Evolutionary conservation across 2,888 invertebrate species (phyloP), one percentile per base, ranked within the genome.

Genomic region (Epinotia nisella): DNA sequence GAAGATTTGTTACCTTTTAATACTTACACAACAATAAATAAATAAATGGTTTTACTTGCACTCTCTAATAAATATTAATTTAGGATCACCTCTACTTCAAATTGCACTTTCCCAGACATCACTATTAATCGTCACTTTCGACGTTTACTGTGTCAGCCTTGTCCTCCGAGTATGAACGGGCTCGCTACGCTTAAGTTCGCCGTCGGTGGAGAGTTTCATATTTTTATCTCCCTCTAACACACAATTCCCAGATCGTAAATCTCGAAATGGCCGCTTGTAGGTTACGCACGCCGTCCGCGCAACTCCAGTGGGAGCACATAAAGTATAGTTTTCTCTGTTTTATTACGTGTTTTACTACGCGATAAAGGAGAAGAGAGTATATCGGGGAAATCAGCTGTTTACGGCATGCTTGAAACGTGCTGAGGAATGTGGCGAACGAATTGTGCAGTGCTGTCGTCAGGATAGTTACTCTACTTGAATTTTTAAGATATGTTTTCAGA

Each of bases 171-270:
- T 83, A 88, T 87, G 87, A 89, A 84, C 89, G 88, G 82, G 83
- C 84, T 82, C 84, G 87, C 87, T 87, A 81, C 85, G 86, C 86
- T 88, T 85, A 84, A 86, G 86, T 89, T 90, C 81, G 87, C 87
- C 87, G 89, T 85, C 90, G 88, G 90, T 88, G 83, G 86, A 88
- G 92, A 91, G 91, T 90, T 87, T 88, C 89, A 90, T 92, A 88
- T 89, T 90, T 91, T 90, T 89, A 89, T 94, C 94, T 88, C 93
- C 83, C 84, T 94, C 94, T 88, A 90, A 91, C 94, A 89, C 91
- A 90, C 93, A 94, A 93, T 94, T 94, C 94, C 94, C 94, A 94
- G 94, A 88, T 94, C 94, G 94, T 94, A 94, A 94, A 94, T 94
- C 93, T 93, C 87, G 94, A 94, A 94, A 94, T 93, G 94, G 94